Conservation (phyloP, 2,797 vertebrate species). For the Melanotaenia trifasciata region DNA sequence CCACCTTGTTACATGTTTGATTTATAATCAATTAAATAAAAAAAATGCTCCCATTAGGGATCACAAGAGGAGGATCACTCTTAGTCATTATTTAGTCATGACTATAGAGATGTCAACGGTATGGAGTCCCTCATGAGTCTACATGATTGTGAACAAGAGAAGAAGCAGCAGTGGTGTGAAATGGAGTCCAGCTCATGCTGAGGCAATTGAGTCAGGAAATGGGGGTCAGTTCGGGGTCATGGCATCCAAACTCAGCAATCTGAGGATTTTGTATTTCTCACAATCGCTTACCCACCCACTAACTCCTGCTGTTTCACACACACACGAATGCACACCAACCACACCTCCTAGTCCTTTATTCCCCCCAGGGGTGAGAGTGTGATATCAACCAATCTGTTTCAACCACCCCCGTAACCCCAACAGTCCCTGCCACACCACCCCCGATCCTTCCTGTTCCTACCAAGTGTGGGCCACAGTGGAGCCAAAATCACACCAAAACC, state of each 20-base stretch:
- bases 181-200: conserved; percentile 70
- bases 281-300: conserved; percentile 52
- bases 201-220: conserved; percentile 81
- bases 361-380: conserved; percentile 64
- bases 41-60: conserved; percentile 24
- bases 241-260: conserved; percentile 66
- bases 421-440: conserved; percentile 45
- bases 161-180: conserved; percentile 58
- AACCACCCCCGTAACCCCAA: conserved; percentile 52
- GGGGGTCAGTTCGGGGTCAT: conserved; percentile 73
- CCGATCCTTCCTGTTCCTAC: conserved; percentile 31
- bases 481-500: conserved; percentile 31
- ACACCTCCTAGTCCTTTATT: conserved; percentile 41
- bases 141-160: conserved; percentile 46
- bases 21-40: conserved; percentile 39
- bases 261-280: conserved; percentile 69
- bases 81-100: conserved; percentile 62
- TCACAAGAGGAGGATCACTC: conserved; percentile 39
- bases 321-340: conserved; percentile 22
- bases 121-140: conserved; percentile 55
- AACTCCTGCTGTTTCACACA: conserved; percentile 30
- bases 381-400: conserved; percentile 78
- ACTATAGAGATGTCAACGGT: conserved; percentile 46
- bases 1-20: conserved; percentile 11
- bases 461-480: conserved; percentile 21